Evolutionary conservation across 2,888 invertebrate species (phyloP).

Genomic region (Drosophila merina): DNA sequence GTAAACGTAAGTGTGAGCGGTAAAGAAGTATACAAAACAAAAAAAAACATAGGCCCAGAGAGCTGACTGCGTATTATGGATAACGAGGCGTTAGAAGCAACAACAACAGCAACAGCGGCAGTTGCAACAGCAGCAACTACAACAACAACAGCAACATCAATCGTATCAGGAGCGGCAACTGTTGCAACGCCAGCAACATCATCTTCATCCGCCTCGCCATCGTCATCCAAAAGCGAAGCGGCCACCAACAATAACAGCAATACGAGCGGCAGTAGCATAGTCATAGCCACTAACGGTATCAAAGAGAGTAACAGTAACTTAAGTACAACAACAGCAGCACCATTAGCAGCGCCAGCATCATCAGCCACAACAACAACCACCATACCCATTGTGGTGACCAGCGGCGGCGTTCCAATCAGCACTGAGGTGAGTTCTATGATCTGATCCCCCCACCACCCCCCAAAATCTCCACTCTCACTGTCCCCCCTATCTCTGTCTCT

Average conservation of each 20-base stretch:
- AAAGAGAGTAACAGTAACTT: conserved; percentile 83
- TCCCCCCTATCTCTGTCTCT: conserved; percentile 5
- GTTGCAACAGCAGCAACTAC: conserved; percentile 40
- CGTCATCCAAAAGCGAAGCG: conserved; percentile 63
- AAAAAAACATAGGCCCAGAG: conserved; percentile 15
- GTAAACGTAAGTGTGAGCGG: conserved; percentile 37
- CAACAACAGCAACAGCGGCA: conserved; percentile 56
- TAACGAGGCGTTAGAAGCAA: conserved; percentile 79
- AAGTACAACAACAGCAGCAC: conserved; percentile 73
- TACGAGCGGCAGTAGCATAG: conserved; percentile 46
- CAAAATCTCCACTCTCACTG: conserved; percentile 7
- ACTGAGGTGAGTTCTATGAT: conserved; percentile 69
- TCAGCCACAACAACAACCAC: conserved; percentile 59
- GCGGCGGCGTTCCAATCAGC: conserved; percentile 60
- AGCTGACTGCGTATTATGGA: conserved; percentile 80
- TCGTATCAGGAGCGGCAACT: conserved; percentile 35
- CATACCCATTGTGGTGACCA: conserved; percentile 78
- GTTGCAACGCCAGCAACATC: conserved; percentile 43
- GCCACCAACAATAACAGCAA: conserved; percentile 70
- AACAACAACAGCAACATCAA: conserved; percentile 42
- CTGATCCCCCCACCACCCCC: conserved; percentile 14
- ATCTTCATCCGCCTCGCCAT: conserved; percentile 29
- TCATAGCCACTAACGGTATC: conserved; percentile 82
- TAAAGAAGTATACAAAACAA: conserved; percentile 17
- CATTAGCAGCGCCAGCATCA: conserved; percentile 45